phyloP scores from a whole-genome alignment of 2,113 vertebrate species.

The Parus major region DNA sequence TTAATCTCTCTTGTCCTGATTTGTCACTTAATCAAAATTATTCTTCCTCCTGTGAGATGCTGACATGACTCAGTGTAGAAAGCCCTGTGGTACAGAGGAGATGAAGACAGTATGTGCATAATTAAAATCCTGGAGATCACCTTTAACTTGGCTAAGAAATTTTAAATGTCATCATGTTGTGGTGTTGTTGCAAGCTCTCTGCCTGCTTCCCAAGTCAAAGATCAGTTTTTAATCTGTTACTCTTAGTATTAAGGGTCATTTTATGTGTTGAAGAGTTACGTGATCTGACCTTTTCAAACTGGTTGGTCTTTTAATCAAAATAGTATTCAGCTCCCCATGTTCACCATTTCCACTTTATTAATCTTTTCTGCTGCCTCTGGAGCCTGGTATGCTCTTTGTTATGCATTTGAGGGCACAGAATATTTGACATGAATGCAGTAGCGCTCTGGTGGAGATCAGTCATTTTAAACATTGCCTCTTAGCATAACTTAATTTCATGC shows the following conservation, averaged over 20 bases:
- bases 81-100: neutral
- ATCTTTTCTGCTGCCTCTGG: neutral
- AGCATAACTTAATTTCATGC: slow-evolving; percentile 41
- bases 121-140: neutral
- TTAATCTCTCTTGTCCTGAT: neutral
- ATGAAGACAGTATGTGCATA: neutral
- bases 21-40: neutral
- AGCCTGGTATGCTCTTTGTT: neutral
- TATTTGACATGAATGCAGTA: neutral
- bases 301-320: neutral
- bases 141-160: neutral
- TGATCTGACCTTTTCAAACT: neutral
- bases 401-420: neutral
- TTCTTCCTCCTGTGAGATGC: neutral
- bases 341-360: slow-evolving; percentile 6
- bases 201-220: neutral
- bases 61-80: neutral
- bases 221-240: neutral
- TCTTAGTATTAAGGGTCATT: neutral
- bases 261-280: neutral
- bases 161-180: neutral
- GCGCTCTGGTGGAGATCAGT: neutral
- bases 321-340: neutral
- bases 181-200: neutral
- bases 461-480: slow-evolving; percentile 10